Evolutionary conservation across 2,888 invertebrate species (phyloP), one percentile per base, ranked within the genome.

Genomic region (Sipunculus nudus): DNA sequence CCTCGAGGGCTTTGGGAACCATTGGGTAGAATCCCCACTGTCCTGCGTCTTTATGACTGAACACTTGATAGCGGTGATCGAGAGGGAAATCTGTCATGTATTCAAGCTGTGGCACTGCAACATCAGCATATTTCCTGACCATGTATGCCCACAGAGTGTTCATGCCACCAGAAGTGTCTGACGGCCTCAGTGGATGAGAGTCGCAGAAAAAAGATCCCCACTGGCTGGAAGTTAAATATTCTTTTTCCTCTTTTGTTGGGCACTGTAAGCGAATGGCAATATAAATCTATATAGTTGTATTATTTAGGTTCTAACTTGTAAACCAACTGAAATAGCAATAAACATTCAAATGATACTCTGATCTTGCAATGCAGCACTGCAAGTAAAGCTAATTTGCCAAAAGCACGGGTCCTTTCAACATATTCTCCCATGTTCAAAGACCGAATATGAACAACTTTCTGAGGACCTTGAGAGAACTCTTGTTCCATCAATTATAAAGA

Each of bases 171-270:
- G 64, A 46, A 29, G 65, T 58, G 10, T 59, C 61, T 38, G 71
- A 67, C 13, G 61, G 57, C 0, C 70, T 67, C 26, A 76, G 72
- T 43, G 71, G 68, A 16, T 38, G 23, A 29, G 38, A 49, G 54
- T 75, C 74, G 10, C 57, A 60, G 75, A 91, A 90, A 78, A 90
- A 90, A 0, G 91, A 90, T 0, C 89, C 90, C 91, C 91, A 92
- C 53, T 84, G 78, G 85, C 84, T 32, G 0, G 90, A 90, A 40
- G 84, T 81, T 16, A 90, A 76, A 55, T 88, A 85, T 32, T 85
- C 80, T 38, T 72, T 72, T 61, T 65, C 57, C 47, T 56, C 13
- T 10, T 59, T 31, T 16, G 50, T 26, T 25, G 53, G 53, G 16
- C 3, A 4, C 53, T 53, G 23, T 8, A 41, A 50, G 21, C 8